Conservation (phyloP, 2,113 vertebrate species). For the Corythornis madagascariensis region DNA sequence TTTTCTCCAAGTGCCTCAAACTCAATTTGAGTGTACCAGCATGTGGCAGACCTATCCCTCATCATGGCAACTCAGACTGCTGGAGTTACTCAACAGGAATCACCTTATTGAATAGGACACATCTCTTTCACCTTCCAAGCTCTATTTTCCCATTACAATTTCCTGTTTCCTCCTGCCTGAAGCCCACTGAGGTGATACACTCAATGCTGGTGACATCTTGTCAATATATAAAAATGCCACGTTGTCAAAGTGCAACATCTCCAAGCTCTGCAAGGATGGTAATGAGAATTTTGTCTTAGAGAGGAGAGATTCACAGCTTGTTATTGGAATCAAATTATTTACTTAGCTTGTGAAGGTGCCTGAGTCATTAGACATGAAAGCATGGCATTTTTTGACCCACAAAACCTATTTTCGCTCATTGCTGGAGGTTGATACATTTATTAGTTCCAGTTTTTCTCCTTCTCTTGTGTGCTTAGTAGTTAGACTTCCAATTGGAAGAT, state of each 20-base stretch:
- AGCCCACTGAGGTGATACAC: neutral
- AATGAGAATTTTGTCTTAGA: conserved; percentile 44
- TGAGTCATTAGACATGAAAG: conserved; percentile 8
- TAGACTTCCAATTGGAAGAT: neutral
- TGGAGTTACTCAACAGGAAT: neutral
- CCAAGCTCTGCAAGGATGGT: neutral
- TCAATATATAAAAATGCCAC: conserved; percentile 3
- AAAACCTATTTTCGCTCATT: conserved; percentile 4
- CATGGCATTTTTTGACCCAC: neutral
- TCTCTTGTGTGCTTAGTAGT: neutral
- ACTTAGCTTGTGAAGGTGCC: conserved; percentile 2
- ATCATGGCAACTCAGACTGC: neutral
- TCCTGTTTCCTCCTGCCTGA: neutral
- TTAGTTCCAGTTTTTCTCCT: neutral
- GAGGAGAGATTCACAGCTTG: neutral
- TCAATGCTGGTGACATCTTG: conserved; percentile 10
- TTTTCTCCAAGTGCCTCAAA: neutral
- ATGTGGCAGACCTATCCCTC: neutral
- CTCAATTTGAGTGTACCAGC: neutral
- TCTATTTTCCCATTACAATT: neutral
- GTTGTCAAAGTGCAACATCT: neutral
- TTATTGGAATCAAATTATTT: conserved; percentile 42
- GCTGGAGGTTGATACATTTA: neutral
- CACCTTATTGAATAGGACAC: neutral
- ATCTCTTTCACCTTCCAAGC: neutral